Evolutionary conservation across 1,140 invertebrate genomes (phyloP).

Genomic region (Acromyrmex charruanus): DNA sequence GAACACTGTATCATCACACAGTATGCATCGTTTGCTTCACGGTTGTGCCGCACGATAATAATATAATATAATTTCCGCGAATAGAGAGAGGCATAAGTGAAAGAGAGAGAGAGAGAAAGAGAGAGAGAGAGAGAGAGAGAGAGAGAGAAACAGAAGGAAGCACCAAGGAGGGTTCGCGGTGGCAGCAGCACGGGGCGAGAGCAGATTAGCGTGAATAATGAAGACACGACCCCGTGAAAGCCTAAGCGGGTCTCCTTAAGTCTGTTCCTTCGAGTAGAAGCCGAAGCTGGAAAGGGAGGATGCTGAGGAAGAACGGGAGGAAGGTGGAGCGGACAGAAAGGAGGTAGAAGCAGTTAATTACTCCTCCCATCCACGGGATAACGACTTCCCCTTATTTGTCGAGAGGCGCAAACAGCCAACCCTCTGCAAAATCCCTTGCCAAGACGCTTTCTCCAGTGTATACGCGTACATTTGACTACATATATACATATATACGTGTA

Average conservation of each 20-base stretch:
- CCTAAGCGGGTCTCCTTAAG: slow-evolving; percentile 82
- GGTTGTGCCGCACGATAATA: slow-evolving; percentile 32
- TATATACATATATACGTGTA: slow-evolving; percentile 9
- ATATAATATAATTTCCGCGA: slow-evolving; percentile 53
- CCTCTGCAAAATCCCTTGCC: slow-evolving; percentile 79
- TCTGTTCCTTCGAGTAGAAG: slow-evolving; percentile 82
- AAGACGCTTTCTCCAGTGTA: slow-evolving; percentile 77
- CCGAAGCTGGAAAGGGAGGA: slow-evolving; percentile 76
- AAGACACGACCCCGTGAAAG: slow-evolving; percentile 84
- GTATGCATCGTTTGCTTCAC: slow-evolving; percentile 15
- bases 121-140: slow-evolving; percentile 18
- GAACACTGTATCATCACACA: slow-evolving; percentile 17
- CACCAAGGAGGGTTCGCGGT: slow-evolving; percentile 60
- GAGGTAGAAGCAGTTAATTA: slow-evolving; percentile 84
- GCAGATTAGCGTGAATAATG: slow-evolving; percentile 85
- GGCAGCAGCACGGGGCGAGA: slow-evolving; percentile 78
- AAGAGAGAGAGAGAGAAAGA: background rate
- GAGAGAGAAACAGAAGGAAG: slow-evolving; percentile 33
- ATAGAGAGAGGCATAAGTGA: slow-evolving; percentile 2
- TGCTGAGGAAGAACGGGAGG: slow-evolving; percentile 51
- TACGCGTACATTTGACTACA: slow-evolving; percentile 53
- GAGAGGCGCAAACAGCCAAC: slow-evolving; percentile 83
- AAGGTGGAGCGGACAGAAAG: slow-evolving; percentile 72
- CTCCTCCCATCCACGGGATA: slow-evolving; percentile 83
- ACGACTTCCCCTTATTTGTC: slow-evolving; percentile 86